Percentiles rank a stretch among this genome's conserved stretches.
phyloP scores from a whole-genome alignment of 2,888 invertebrate genomes.

The Hecatera dysodea region DNA sequence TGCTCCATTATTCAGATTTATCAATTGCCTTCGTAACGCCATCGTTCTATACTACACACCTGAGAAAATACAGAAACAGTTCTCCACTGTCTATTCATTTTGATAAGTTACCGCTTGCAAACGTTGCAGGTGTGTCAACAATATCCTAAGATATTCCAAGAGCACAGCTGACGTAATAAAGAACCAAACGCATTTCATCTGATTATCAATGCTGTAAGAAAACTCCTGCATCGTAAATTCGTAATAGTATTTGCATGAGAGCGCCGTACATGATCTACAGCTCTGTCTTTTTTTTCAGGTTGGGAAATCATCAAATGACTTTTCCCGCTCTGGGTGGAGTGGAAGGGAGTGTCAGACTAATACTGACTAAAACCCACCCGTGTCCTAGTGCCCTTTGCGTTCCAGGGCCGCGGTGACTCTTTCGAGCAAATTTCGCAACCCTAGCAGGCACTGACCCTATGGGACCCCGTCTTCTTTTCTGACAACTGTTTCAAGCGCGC shows the following conservation, averaged over 20 bases:
- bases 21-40: neutral
- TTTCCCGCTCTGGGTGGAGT: no score
- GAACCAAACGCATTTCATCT: neutral
- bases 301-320: no score
- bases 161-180: neutral
- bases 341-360: no score
- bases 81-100: slow-evolving; percentile 12
- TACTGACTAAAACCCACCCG: no score
- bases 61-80: slow-evolving; percentile 24
- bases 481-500: no score
- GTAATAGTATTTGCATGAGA: neutral
- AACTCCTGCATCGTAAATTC: neutral
- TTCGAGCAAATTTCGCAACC: no score
- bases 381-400: no score
- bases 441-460: no score
- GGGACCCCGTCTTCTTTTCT: no score
- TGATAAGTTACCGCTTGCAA: slow-evolving; percentile 21
- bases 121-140: slow-evolving; percentile 25
- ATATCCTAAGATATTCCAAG: neutral
- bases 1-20: slow-evolving; percentile 5
- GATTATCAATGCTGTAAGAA: neutral
- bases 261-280: neutral
- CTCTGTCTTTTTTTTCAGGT: no score
- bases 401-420: no score
- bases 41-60: neutral